Conservation (phyloP, 30 jellyfish, hydroid and myxozoan genomes). For the Pelagia noctiluca region DNA sequence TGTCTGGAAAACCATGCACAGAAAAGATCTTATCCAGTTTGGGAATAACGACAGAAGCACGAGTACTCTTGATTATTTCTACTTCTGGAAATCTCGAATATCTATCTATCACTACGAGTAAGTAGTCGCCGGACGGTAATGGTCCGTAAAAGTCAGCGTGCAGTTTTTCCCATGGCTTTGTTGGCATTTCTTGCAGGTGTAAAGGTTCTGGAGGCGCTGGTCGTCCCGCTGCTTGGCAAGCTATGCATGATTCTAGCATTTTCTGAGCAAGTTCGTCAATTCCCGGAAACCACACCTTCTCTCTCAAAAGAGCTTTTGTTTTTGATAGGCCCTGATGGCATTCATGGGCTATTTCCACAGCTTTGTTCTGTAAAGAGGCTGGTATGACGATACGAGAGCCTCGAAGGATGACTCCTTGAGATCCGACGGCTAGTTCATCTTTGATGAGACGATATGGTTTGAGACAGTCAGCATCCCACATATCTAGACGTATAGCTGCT, state of each 20-base stretch:
- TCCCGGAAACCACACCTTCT: constrained; percentile 37
- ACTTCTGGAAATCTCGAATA: no score
- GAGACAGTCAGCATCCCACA: no score
- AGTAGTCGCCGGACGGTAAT: constrained; percentile 14
- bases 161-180: constrained; percentile 23
- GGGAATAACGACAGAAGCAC: neutral
- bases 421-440: constrained; percentile 1
- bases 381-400: constrained; percentile 35
- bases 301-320: constrained; percentile 45
- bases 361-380: constrained; percentile 32
- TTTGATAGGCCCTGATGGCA: constrained; percentile 34
- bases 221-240: constrained; percentile 24
- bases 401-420: neutral
- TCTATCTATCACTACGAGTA: no score
- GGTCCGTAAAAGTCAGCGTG: constrained; percentile 32
- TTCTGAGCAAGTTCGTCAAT: constrained; percentile 32
- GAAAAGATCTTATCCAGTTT: constrained; percentile 1
- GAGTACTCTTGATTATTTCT: neutral
- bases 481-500: no score
- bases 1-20: constrained; percentile 14
- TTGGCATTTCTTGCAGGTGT: constrained; percentile 18
- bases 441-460: constrained; percentile 7
- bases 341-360: constrained; percentile 43
- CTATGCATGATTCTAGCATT: constrained; percentile 14
- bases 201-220: constrained; percentile 39